Conservation (phyloP, 2,113 vertebrate genomes). For the Pica pica region DNA sequence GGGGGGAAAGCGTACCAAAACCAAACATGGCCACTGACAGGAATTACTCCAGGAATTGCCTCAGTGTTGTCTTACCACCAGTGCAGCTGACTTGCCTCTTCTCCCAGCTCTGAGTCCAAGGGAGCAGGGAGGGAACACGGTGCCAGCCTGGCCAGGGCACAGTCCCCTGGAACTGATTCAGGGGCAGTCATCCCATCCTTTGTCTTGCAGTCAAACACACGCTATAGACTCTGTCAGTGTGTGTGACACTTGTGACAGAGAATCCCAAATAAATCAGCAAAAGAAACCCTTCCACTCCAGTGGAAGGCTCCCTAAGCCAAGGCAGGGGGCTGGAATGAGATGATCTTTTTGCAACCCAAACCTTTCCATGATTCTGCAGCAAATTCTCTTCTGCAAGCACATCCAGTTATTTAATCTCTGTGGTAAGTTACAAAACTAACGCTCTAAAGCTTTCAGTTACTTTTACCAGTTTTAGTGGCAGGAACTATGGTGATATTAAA, state of each 20-base stretch:
- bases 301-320: not conserved
- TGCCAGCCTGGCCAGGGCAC: not conserved
- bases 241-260: not conserved
- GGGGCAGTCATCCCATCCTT: not conserved
- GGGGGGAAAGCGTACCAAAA: not conserved
- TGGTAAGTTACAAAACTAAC: not conserved
- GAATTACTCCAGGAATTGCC: not conserved
- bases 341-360: not conserved
- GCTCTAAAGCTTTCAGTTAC: not conserved
- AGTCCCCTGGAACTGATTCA: not conserved
- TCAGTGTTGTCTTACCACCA: not conserved
- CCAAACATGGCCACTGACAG: not conserved
- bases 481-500: not conserved
- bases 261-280: not conserved
- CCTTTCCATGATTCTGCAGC: not conserved
- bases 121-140: not conserved
- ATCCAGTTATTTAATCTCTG: not conserved
- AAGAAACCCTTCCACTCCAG: not conserved
- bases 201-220: not conserved
- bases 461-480: not conserved
- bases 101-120: not conserved
- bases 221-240: fast-evolving
- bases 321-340: not conserved
- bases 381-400: not conserved
- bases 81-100: not conserved